Base-by-base conservation (phyloP, 1,140 invertebrate genomes). In the Euschistus heros region DNA sequence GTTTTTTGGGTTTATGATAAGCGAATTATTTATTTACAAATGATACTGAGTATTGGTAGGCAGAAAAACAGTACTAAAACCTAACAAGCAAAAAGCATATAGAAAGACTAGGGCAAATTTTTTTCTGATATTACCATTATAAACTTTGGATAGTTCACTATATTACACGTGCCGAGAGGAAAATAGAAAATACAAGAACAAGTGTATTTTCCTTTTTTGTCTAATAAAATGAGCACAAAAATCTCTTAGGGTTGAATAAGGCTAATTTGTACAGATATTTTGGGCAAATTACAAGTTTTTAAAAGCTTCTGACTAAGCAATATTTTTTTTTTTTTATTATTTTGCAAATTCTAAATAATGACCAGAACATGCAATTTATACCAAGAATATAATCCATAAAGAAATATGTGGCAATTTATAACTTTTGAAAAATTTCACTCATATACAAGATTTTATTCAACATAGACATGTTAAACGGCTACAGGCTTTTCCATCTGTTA, bases 221-320 rank as follows among this genome's bases (percentile, higher is more conserved):
- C 24, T 24, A 57, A 20, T 57, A 57, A 57, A 24, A 57, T 57
- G 54, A 57, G 54, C 54, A 24, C 24, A 57, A 57, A 57, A 57
- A 57, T 57, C 54, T 57, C 54, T 57, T 57, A 57, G 54, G 54
- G 18, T 57, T 57, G 54, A 26, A 57, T 57, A 57, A 57, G 20
- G 18, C 54, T 57, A 57, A 57, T 57, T 57, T 57, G 54, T 57
- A 57, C 54, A 57, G 24, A 24, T 24, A 57, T 50, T 26, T 24
- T 20, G 54, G 54, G 18, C 54, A 57, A 57, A 57, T 57, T 26
- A 57, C 14, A 57, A 24, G 15, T 24, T 22, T 24, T 57, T 27
- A 24, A 57, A 57, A 57, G 24, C 54, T 57, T 57, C 15, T 57
- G 54, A 57, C 24, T 57, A 57, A 24, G 24, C 33, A 37, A 37